Evolutionary conservation across 2,797 vertebrate species (phyloP), one percentile per base, ranked within the genome.

Genomic region (Poecilia picta): DNA sequence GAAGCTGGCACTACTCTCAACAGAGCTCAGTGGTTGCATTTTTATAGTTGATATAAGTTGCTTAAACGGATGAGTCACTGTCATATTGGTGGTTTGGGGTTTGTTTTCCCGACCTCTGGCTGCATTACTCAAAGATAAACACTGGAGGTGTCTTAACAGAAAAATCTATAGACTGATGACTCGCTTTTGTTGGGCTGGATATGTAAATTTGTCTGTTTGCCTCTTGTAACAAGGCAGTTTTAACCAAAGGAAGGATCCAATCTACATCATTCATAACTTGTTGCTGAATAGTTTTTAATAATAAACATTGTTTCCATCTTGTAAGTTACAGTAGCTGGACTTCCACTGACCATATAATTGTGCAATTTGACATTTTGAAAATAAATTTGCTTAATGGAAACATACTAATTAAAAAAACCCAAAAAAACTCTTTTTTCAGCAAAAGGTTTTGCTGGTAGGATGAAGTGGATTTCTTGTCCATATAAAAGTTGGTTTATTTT

Each of bases 91-190:
- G 80, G 66, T 83, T 81, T 78, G 79, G 74, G 73, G 68, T 83
- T 90, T 85, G 72, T 80, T 82, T 87, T 81, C 85, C 82, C 13
- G 74, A 77, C 64, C 70, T 75, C 0, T 10, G 33, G 55, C 76
- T 81, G 83, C 75, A 78, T 72, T 80, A 81, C 43, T 68, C 8
- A 68, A 55, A 51, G 39, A 82, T 73, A 87, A 83, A 83, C 73
- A 82, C 71, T 80, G 82, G 10, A 66, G 57, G 49, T 83, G 74
- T 84, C 74, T 81, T 87, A 83, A 76, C 64, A 78, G 80, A 75
- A 85, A 87, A 91, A 89, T 89, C 84, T 2, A 87, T 86, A 87
- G 49, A 46, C 46, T 4, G 46, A 85, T 84, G 88, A 89, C 57
- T 89, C 81, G 86, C 0, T 47, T 71, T 77, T 82, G 31, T 70